A percentile compares a stretch with the other conserved stretches of the same genome.
Evolutionary conservation across 2,888 invertebrate genomes (phyloP).

Genomic region (Cecidostiba fungosa): DNA sequence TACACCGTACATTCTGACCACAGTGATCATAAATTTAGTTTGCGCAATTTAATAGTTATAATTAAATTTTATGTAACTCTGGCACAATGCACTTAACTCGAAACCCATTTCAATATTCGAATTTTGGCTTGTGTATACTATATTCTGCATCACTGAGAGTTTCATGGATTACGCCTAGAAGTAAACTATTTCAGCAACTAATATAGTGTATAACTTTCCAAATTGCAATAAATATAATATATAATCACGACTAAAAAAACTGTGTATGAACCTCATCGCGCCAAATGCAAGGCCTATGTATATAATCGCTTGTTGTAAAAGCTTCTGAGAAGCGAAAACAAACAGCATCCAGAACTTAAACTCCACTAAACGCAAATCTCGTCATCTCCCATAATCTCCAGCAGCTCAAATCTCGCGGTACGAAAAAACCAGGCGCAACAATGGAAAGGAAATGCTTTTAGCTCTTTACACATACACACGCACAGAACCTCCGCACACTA

Average conservation of each 20-base stretch:
- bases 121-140: neutral
- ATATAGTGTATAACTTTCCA: neutral
- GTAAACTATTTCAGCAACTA: neutral
- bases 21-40: neutral
- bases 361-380: neutral
- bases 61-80: neutral
- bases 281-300: no score
- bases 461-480: neutral
- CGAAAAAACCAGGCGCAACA: neutral
- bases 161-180: neutral
- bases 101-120: slow-evolving; percentile 4
- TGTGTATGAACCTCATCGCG: no score
- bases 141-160: neutral
- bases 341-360: neutral
- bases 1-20: neutral
- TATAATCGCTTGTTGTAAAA: no score
- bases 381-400: neutral
- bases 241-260: neutral
- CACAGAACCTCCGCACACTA: neutral
- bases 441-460: neutral
- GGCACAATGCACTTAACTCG: neutral
- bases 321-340: no score
- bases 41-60: neutral
- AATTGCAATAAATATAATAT: no score
- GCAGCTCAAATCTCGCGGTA: neutral